Percentiles rank a stretch among this genome's conserved stretches.
phyloP scores from a whole-genome alignment of 2,113 vertebrate genomes.

The Cettia cetti region DNA sequence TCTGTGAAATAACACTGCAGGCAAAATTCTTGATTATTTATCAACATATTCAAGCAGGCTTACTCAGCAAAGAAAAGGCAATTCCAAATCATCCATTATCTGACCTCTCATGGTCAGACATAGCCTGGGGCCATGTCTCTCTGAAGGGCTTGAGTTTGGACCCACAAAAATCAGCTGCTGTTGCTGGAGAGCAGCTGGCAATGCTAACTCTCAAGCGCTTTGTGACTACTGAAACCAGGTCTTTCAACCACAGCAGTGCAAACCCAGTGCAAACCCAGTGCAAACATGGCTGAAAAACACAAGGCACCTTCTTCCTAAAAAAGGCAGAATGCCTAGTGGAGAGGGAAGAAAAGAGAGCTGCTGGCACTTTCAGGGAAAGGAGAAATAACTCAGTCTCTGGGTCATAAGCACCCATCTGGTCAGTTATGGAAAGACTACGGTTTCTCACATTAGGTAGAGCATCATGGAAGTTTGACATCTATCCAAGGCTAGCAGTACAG shows the following conservation, averaged over 20 bases:
- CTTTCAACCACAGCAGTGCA: background rate
- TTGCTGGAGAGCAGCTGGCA: background rate
- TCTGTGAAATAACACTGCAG: conserved; percentile 5
- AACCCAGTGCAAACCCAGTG: too few species aligned
- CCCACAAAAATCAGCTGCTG: background rate
- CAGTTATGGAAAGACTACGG: background rate
- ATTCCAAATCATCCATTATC: background rate
- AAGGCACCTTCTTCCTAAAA: background rate
- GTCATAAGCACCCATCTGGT: background rate
- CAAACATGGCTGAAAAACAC: background rate
- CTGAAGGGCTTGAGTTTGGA: background rate
- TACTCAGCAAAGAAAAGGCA: conserved; percentile 11
- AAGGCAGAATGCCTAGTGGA: background rate
- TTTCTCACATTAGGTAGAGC: background rate
- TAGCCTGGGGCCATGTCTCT: background rate
- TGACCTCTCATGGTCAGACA: background rate
- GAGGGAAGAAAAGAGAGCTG: background rate
- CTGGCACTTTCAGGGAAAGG: background rate
- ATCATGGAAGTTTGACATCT: background rate
- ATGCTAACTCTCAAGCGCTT: background rate
- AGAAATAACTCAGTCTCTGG: background rate
- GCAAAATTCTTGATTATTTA: conserved; percentile 8
- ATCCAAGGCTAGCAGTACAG: background rate
- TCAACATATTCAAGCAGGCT: background rate
- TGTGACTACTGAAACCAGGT: background rate